Evolutionary conservation across 2,797 vertebrate species (phyloP).

Genomic region (Furcifer pardalis): DNA sequence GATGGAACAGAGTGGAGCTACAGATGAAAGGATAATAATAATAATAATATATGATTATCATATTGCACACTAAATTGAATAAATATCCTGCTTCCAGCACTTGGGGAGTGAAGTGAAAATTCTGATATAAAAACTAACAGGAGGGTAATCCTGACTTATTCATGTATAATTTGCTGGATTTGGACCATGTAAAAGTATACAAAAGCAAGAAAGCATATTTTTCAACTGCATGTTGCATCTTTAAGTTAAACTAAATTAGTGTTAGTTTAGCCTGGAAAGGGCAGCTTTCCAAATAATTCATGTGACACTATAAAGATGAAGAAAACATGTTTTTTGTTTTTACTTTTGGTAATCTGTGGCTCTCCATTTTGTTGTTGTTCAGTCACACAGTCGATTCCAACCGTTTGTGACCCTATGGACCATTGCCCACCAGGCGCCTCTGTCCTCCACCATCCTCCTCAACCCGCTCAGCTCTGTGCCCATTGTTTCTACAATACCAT

Average conservation of each 20-base stretch:
- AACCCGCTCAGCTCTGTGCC: too few species aligned
- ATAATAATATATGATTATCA: neutral
- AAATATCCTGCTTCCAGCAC: neutral
- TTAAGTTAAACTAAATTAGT: too few species aligned
- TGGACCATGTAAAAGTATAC: too few species aligned
- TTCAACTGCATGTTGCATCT: too few species aligned
- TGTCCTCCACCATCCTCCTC: too few species aligned
- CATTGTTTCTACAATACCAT: too few species aligned
- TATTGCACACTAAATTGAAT: neutral
- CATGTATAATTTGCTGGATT: too few species aligned
- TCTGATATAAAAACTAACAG: neutral
- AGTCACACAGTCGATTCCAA: too few species aligned
- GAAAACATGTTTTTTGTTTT: neutral
- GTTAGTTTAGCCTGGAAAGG: conserved; percentile 4
- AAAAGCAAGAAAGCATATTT: too few species aligned
- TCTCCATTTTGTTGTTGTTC: too few species aligned
- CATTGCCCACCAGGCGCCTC: too few species aligned
- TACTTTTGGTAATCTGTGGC: neutral
- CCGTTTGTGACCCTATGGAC: too few species aligned
- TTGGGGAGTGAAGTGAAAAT: neutral
- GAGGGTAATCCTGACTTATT: neutral
- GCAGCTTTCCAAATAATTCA: neutral
- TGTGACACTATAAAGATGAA: neutral
- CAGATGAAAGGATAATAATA: neutral
- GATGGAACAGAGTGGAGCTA: neutral